Conservation (phyloP, 2,113 vertebrate species). For the Sprattus sprattus region DNA sequence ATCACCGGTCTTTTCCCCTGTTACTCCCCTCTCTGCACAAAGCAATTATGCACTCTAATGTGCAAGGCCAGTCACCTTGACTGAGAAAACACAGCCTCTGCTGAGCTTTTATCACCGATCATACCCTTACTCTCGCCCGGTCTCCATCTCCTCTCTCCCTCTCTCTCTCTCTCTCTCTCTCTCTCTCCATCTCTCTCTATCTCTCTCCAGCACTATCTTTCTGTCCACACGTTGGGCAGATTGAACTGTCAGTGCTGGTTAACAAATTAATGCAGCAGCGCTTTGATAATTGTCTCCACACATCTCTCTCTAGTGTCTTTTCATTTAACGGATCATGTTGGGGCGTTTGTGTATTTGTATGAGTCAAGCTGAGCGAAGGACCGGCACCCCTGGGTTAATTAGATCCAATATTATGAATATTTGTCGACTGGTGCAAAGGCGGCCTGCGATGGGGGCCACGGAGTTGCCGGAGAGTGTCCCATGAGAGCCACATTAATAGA, state of each 20-base stretch:
- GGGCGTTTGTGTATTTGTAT: not conserved
- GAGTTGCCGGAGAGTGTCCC: not conserved
- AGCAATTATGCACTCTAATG: conserved; percentile 12
- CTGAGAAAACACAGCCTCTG: not conserved
- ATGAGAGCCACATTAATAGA: not conserved
- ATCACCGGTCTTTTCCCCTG: not conserved
- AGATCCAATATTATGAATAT: not conserved
- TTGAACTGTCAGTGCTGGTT: conserved; percentile 27
- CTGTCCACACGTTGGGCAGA: conserved; percentile 17
- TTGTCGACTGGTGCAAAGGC: too few species aligned
- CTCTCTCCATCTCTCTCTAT: not conserved
- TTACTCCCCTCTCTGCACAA: not conserved
- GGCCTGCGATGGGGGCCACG: not conserved
- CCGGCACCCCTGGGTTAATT: conserved; percentile 18
- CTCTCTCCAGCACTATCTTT: not conserved
- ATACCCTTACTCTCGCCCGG: not conserved
- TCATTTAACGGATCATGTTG: not conserved
- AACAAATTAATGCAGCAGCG: conserved; percentile 8
- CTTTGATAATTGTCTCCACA: not conserved
- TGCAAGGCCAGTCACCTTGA: not conserved
- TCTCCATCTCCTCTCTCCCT: not conserved
- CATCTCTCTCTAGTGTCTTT: not conserved
- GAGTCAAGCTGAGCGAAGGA: not conserved
- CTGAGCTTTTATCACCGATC: not conserved
- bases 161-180: not conserved